Conservation (phyloP, 2,797 vertebrate genomes). For the Catostomus latipinnis region DNA sequence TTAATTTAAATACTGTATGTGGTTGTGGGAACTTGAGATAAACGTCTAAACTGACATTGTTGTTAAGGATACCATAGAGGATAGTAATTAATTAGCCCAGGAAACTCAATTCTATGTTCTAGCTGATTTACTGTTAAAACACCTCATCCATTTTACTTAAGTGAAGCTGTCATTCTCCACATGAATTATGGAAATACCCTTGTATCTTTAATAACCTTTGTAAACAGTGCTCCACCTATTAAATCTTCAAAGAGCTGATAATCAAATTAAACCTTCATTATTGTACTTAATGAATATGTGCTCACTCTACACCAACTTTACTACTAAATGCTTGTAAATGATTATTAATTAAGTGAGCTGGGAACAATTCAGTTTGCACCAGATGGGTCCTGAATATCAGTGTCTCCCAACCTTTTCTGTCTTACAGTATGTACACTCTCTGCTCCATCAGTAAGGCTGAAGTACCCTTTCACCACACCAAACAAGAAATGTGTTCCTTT, state of each 20-base stretch:
- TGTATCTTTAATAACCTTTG: constrained; percentile 19
- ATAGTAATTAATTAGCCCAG: neutral
- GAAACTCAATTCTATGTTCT: neutral
- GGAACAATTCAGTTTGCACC: constrained; percentile 14
- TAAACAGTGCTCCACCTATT: constrained; percentile 6
- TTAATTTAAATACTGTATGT: neutral
- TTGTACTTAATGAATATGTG: constrained; percentile 22
- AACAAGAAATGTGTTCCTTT: no score
- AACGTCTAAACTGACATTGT: neutral
- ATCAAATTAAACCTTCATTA: constrained; percentile 12
- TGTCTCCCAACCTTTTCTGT: no score
- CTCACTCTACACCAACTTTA: constrained; percentile 18
- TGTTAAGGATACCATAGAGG: neutral
- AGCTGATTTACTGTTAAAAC: constrained; percentile 20
- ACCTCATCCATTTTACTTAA: constrained; percentile 22
- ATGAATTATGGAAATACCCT: neutral
- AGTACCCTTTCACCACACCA: no score
- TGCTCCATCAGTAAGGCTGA: no score
- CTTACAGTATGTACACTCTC: no score
- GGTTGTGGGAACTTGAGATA: neutral
- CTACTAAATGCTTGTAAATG: constrained; percentile 22
- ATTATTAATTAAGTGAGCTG: constrained; percentile 1
- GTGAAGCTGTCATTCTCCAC: neutral
- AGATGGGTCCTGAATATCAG: neutral
- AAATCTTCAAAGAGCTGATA: neutral